A percentile compares a stretch with the other conserved stretches of the same genome.
Conservation (phyloP, 2,113 vertebrate genomes). For the Riparia riparia region DNA sequence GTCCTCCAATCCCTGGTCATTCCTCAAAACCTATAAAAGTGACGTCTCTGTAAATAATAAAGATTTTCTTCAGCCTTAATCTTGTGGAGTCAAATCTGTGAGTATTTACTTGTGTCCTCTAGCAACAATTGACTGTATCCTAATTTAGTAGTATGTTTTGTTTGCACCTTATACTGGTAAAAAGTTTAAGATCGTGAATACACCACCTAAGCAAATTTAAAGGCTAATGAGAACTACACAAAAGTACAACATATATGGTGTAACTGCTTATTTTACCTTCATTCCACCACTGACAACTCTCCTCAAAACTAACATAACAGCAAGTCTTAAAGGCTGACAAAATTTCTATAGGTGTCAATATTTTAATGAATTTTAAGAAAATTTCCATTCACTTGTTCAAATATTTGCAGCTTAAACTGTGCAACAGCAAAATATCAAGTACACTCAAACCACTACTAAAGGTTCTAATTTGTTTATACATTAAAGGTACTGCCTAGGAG, state of each 20-base stretch:
- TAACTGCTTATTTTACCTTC: background rate
- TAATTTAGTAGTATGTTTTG: background rate
- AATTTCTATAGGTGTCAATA: background rate
- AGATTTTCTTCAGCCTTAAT: too few relatives aligned
- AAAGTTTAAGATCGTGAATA: background rate
- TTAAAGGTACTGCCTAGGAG: too few relatives aligned
- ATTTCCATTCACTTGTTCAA: background rate
- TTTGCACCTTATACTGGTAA: background rate
- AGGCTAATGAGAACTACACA: background rate
- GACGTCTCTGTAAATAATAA: too few relatives aligned
- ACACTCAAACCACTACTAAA: background rate
- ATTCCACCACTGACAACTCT: background rate
- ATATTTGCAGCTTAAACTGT: background rate
- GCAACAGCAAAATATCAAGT: background rate
- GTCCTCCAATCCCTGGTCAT: too few relatives aligned
- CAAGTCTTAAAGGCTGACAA: background rate
- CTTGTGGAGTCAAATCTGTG: too few relatives aligned
- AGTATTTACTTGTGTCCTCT: too few relatives aligned
- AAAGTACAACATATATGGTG: accelerated
- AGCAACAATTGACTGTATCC: background rate
- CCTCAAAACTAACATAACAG: background rate
- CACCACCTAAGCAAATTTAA: background rate
- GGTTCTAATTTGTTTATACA: background rate
- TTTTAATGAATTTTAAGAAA: background rate
- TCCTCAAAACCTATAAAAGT: too few relatives aligned